phyloP scores from a whole-genome alignment of 2,888 invertebrate species.

The Amphipoea lucens region DNA sequence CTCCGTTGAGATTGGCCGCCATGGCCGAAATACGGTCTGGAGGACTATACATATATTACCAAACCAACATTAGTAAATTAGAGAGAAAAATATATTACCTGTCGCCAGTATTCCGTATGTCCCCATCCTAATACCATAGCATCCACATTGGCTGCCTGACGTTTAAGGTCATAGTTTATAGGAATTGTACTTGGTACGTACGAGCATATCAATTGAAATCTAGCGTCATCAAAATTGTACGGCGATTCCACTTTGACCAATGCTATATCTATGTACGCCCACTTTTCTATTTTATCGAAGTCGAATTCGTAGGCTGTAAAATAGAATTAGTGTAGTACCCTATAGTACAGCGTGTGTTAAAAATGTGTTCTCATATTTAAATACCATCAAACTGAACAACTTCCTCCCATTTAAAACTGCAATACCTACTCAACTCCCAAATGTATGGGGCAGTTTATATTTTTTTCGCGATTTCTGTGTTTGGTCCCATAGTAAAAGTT shows the following conservation, averaged over 20 bases:
- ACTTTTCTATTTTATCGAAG: constrained; percentile 68
- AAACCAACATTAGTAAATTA: background rate
- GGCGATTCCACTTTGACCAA: constrained; percentile 74
- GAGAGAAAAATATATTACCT: constrained; percentile 53
- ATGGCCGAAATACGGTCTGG: too few species aligned
- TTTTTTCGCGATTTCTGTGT: background rate
- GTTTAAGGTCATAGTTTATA: constrained; percentile 69
- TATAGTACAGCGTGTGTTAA: background rate
- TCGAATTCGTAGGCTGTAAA: constrained; percentile 73
- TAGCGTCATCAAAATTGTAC: constrained; percentile 61
- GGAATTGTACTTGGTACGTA: constrained; percentile 67
- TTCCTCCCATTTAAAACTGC: background rate
- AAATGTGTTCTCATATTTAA: background rate
- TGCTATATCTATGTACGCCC: constrained; percentile 77
- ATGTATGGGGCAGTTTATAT: background rate
- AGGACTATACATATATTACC: background rate
- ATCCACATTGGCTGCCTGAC: constrained; percentile 63
- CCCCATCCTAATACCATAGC: constrained; percentile 74
- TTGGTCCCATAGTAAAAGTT: background rate
- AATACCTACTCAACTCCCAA: background rate
- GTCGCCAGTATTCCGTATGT: constrained; percentile 64
- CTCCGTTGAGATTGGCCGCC: too few species aligned
- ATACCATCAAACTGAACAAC: background rate
- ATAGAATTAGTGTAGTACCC: background rate
- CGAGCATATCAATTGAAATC: constrained; percentile 61